phyloP scores from a whole-genome alignment of 2,797 vertebrate species.

The Nannoperca obscura region DNA sequence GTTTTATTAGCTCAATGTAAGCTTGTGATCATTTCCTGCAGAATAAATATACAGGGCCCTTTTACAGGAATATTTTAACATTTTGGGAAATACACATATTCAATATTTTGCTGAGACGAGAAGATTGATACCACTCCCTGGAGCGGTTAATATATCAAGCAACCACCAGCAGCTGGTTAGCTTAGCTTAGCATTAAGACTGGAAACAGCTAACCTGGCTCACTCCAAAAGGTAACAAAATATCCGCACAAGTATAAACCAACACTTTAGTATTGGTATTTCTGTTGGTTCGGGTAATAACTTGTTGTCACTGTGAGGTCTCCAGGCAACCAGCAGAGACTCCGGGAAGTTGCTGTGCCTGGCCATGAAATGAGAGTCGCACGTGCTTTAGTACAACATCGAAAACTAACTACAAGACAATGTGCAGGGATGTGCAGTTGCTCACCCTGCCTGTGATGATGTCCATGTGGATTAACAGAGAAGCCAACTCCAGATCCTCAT shows the following conservation, averaged over 20 bases:
- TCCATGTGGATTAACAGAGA: slow-evolving; percentile 94
- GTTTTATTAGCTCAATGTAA: background rate
- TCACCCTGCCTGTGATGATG: slow-evolving; percentile 90
- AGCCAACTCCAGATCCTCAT: slow-evolving; percentile 95
- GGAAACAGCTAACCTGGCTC: background rate
- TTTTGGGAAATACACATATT: background rate
- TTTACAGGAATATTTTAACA: background rate
- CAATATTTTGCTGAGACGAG: background rate
- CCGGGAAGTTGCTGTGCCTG: background rate
- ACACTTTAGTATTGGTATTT: background rate
- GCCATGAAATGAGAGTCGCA: background rate
- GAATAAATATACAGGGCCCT: background rate
- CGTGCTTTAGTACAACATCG: background rate
- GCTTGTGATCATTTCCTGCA: background rate
- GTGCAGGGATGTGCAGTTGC: slow-evolving; percentile 23
- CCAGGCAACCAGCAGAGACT: background rate
- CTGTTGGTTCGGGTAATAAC: background rate
- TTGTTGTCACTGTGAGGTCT: background rate
- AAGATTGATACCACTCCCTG: background rate
- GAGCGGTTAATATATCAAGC: background rate
- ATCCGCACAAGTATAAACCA: background rate
- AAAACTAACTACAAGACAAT: background rate
- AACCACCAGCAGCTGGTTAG: background rate
- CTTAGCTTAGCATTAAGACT: background rate
- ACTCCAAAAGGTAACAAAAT: background rate